Percentiles rank a stretch among this genome's conserved stretches.
phyloP scores from a whole-genome alignment of 2,113 vertebrate genomes.

The Nibea albiflora region DNA sequence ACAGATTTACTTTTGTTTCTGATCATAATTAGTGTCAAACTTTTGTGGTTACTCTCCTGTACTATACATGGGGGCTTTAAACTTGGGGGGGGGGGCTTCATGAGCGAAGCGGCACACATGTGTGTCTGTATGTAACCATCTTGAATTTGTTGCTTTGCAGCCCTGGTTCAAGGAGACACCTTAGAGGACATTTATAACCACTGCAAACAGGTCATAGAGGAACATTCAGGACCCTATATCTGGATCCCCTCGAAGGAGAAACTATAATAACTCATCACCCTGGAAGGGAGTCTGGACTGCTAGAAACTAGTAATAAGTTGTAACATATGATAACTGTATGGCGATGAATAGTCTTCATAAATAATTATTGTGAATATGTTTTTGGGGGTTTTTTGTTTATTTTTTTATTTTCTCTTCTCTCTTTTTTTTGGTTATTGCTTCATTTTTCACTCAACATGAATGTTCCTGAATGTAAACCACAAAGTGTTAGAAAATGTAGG shows the following conservation, averaged over 20 bases:
- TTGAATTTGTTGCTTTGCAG: constrained; percentile 78
- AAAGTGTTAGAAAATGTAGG: constrained; percentile 76
- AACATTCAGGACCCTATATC: constrained; percentile 98
- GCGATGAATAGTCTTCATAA: constrained; percentile 89
- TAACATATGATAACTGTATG: constrained; percentile 92
- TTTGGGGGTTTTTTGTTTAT: constrained; percentile 47
- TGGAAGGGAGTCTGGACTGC: constrained; percentile 84
- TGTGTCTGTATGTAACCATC: background rate
- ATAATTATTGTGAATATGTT: constrained; percentile 86
- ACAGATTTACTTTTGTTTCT: background rate
- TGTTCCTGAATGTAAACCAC: constrained; percentile 85
- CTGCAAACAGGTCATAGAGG: constrained; percentile 98
- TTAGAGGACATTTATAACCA: constrained; percentile 99
- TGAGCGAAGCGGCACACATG: background rate
- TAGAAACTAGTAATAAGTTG: constrained; percentile 86
- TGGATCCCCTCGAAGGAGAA: constrained; percentile 99
- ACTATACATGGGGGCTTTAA: too few relatives aligned
- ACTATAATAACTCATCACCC: constrained; percentile 88
- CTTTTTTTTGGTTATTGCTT: constrained; percentile 58
- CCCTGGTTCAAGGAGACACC: constrained; percentile 97
- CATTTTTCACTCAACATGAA: constrained; percentile 80
- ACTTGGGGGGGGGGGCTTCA: too few relatives aligned
- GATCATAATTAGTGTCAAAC: background rate
- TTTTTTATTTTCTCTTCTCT: constrained; percentile 35
- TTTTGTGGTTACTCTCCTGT: too few relatives aligned